These are phyloP conservation scores for Dasypogon diadema DNA, from an alignment of 2,888 invertebrate genomes.

Conservation along the genomic window DNA sequence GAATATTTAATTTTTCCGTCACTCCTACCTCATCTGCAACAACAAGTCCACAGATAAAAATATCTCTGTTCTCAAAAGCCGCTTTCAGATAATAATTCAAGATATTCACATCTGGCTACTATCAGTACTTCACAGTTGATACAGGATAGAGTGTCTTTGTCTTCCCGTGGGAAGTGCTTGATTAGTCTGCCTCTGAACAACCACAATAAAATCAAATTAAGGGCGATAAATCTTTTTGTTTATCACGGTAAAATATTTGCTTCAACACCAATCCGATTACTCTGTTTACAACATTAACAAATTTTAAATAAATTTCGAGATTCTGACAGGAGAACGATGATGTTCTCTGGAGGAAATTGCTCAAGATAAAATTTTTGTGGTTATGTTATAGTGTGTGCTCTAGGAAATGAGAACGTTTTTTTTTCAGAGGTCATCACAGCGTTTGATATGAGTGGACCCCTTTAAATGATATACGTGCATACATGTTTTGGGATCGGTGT, in stretches of 20 bases:
- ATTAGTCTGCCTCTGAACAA: constrained; percentile 12
- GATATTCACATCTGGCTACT: constrained; percentile 2
- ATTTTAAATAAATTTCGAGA: background rate
- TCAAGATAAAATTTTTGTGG: background rate
- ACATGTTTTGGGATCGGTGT: too few species aligned
- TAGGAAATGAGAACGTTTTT: background rate
- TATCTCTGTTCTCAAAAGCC: constrained; percentile 19
- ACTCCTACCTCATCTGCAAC: constrained; percentile 4
- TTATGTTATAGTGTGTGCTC: background rate
- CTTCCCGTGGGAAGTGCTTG: constrained; percentile 15
- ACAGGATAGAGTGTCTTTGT: background rate
- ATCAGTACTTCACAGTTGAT: constrained; percentile 9
- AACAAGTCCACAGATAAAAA: constrained; percentile 29
- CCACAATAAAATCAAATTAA: background rate
- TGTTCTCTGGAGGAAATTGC: background rate
- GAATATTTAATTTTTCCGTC: background rate
- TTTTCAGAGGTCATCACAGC: background rate
- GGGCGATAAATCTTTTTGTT: background rate
- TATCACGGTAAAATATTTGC: background rate
- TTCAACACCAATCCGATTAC: constrained; percentile 7
- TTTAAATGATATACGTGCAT: too few species aligned
- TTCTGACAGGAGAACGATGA: background rate
- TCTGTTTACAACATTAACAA: background rate
- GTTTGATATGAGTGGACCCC: too few species aligned
- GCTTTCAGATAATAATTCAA: constrained; percentile 30